phyloP scores from a whole-genome alignment of 2,888 invertebrate species.

The Kryphioiulus occultus region DNA sequence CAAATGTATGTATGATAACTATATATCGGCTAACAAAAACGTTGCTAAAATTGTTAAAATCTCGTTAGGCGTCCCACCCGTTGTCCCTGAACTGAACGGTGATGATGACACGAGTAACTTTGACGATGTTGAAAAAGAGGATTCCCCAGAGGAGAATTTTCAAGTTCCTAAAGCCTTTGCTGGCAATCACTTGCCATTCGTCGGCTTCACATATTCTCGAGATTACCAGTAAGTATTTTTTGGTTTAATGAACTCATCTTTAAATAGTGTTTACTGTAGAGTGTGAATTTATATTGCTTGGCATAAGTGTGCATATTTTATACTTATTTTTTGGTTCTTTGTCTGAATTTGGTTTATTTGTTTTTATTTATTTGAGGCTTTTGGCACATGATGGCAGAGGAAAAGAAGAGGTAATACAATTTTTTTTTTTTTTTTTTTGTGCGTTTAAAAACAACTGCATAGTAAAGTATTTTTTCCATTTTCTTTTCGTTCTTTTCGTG shows the following conservation, averaged over 20 bases:
- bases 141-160: constrained; percentile 91
- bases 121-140: constrained; percentile 95
- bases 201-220: constrained; percentile 96
- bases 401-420: constrained; percentile 46
- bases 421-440: constrained; percentile 38
- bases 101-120: constrained; percentile 99
- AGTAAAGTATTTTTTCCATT: constrained; percentile 39
- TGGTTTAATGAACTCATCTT: neutral
- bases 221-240: constrained; percentile 74
- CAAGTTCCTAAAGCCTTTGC: constrained; percentile 97
- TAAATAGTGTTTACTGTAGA: neutral
- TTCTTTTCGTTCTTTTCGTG: constrained; percentile 42
- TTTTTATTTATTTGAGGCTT: constrained; percentile 48
- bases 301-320: constrained; percentile 1
- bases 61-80: constrained; percentile 79
- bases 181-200: constrained; percentile 97
- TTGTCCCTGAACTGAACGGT: constrained; percentile 92
- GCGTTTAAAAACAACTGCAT: neutral
- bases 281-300: constrained; percentile 32
- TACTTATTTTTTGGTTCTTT: neutral
- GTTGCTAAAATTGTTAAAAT: neutral
- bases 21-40: neutral
- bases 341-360: neutral
- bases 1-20: neutral
- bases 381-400: constrained; percentile 38